A percentile compares a stretch with the other conserved stretches of the same genome.
Evolutionary conservation across 2,797 vertebrate species (phyloP).

Genomic region (Tokudaia muenninki): DNA sequence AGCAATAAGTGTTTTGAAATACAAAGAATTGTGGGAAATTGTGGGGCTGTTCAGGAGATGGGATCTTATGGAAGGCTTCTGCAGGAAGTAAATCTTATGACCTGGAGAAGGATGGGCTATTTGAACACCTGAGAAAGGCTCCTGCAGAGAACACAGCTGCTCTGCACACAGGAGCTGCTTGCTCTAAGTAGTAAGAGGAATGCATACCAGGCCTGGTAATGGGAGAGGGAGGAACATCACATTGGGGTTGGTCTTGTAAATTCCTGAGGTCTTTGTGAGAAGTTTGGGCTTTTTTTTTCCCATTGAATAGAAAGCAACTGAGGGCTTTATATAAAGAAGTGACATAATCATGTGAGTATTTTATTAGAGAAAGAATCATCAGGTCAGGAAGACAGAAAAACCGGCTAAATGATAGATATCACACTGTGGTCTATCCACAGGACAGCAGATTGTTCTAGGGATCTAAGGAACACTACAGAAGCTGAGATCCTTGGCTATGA

Average conservation of each 20-base stretch:
- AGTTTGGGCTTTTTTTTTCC: neutral
- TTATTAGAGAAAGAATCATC: neutral
- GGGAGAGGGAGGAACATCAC: neutral
- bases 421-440: rapidly evolving
- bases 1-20: neutral
- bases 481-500: neutral
- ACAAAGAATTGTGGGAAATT: neutral
- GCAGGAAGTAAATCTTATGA: neutral
- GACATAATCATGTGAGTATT: neutral
- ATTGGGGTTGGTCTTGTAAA: rapidly evolving
- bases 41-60: neutral
- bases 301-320: neutral
- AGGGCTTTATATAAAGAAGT: neutral
- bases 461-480: rapidly evolving
- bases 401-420: neutral
- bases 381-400: neutral
- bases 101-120: rapidly evolving
- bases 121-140: neutral
- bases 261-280: neutral
- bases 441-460: rapidly evolving
- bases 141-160: neutral
- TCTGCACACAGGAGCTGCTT: neutral
- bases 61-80: neutral
- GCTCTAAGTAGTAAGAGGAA: neutral
- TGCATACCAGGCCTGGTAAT: too few species aligned